These are phyloP conservation scores for Lithodes maja DNA, from an alignment of 2,888 invertebrate species.

Conservation along the genomic window DNA sequence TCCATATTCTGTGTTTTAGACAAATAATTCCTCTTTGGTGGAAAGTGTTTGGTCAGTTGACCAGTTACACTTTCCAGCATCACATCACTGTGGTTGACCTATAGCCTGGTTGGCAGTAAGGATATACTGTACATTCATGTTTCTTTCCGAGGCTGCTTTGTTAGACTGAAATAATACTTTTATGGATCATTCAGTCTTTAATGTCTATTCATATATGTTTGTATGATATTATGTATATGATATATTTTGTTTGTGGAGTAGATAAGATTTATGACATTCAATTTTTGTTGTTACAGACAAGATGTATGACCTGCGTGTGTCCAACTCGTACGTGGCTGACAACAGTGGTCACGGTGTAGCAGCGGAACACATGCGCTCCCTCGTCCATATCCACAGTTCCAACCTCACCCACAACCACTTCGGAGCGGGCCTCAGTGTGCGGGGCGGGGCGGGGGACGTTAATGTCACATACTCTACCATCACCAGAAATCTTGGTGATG, in stretches of 20 bases:
- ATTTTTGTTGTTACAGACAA: constrained; percentile 74
- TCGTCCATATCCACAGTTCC: constrained; percentile 88
- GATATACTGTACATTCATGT: no score
- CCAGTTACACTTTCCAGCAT: no score
- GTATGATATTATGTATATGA: constrained; percentile 72
- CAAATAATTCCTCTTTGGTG: no score
- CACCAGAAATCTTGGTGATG: constrained; percentile 93
- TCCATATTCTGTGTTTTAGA: no score
- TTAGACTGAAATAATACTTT: no score
- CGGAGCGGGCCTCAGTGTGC: constrained; percentile 91
- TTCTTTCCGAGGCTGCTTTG: no score
- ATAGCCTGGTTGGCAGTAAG: no score
- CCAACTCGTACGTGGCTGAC: constrained; percentile 87
- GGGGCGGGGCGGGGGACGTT: constrained; percentile 93
- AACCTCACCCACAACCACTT: constrained; percentile 91
- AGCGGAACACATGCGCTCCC: constrained; percentile 92
- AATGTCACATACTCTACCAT: constrained; percentile 94
- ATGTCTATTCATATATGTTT: constrained; percentile 73
- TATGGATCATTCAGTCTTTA: no score
- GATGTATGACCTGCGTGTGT: constrained; percentile 90
- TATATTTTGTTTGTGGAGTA: no score
- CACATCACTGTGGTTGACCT: no score
- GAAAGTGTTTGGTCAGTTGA: no score
- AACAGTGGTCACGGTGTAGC: constrained; percentile 97
- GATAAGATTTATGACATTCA: no score